phyloP scores from a whole-genome alignment of 2,888 invertebrate genomes.

The Saturnia pavonia region DNA sequence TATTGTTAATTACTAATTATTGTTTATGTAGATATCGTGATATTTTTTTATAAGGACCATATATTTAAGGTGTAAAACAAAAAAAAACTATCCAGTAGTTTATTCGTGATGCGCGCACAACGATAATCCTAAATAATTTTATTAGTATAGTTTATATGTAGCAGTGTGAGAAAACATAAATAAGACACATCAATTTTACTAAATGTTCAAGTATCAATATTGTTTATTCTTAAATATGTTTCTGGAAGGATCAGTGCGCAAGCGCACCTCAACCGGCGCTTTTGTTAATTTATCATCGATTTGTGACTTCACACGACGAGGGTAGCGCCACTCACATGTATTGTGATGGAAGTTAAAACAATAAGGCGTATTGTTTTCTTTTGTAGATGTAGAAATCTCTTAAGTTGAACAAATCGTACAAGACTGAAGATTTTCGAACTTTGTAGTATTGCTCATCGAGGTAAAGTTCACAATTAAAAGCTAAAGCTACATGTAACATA shows the following conservation, averaged over 20 bases:
- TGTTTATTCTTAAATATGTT: slow-evolving; percentile 20
- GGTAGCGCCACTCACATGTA: slow-evolving; percentile 32
- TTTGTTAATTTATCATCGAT: slow-evolving; percentile 48
- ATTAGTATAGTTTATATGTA: too few species aligned
- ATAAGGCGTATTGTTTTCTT: neutral
- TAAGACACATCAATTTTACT: neutral
- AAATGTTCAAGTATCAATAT: slow-evolving; percentile 31
- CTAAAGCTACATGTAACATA: too few species aligned
- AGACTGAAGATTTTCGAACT: neutral
- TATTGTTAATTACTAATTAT: too few species aligned
- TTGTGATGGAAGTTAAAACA: slow-evolving; percentile 7
- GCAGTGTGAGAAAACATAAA: too few species aligned
- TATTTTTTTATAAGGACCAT: too few species aligned
- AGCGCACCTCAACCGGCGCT: slow-evolving; percentile 43
- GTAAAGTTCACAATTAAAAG: neutral
- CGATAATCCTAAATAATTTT: too few species aligned
- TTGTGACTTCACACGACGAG: slow-evolving; percentile 49
- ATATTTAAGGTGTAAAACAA: too few species aligned
- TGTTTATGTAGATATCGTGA: too few species aligned
- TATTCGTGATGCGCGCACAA: too few species aligned
- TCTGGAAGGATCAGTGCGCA: slow-evolving; percentile 36
- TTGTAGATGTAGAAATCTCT: neutral
- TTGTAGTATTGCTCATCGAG: neutral
- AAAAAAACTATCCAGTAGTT: too few species aligned
- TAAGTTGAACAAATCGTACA: neutral